A percentile compares a stretch with the other conserved stretches of the same genome.
Conservation (phyloP, 2,797 vertebrate species). For the Semotilus atromaculatus region DNA sequence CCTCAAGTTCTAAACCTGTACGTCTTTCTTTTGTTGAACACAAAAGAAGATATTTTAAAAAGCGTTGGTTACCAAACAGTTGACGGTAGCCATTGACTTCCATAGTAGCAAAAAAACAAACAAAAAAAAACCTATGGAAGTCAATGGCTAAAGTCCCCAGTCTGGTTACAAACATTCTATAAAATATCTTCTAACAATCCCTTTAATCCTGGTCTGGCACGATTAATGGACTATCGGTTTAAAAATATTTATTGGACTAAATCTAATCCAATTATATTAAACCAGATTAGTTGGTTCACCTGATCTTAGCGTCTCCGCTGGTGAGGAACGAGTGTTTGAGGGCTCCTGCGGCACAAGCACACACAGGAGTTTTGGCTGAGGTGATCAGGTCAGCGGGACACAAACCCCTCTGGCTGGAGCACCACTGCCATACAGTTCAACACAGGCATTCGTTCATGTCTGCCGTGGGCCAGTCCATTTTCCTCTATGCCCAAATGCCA, state of each 20-base stretch:
- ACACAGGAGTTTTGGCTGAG: constrained; percentile 7
- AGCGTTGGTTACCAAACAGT: too few species aligned
- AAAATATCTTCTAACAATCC: too few species aligned
- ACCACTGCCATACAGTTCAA: constrained; percentile 36
- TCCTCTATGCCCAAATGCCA: constrained; percentile 43
- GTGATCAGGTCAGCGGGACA: constrained; percentile 27
- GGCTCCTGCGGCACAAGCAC: neutral
- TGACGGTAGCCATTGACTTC: too few species aligned
- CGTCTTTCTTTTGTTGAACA: too few species aligned
- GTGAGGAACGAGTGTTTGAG: neutral
- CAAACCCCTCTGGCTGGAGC: constrained; percentile 32
- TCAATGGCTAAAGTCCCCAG: too few species aligned
- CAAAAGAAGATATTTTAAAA: too few species aligned
- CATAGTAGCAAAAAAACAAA: too few species aligned
- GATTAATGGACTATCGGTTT: neutral
- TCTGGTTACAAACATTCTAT: too few species aligned
- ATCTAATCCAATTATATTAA: constrained; percentile 13
- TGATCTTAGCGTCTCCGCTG: neutral
- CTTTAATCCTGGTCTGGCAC: constrained; percentile 11
- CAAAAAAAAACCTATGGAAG: too few species aligned
- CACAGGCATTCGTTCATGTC: constrained; percentile 40
- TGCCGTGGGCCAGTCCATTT: constrained; percentile 57
- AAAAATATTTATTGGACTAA: neutral
- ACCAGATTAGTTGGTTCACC: constrained; percentile 22
- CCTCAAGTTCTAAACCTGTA: too few species aligned